These are phyloP conservation scores for Hippocampus zosterae DNA, from an alignment of 2,113 vertebrate genomes.

Conservation along the genomic window DNA sequence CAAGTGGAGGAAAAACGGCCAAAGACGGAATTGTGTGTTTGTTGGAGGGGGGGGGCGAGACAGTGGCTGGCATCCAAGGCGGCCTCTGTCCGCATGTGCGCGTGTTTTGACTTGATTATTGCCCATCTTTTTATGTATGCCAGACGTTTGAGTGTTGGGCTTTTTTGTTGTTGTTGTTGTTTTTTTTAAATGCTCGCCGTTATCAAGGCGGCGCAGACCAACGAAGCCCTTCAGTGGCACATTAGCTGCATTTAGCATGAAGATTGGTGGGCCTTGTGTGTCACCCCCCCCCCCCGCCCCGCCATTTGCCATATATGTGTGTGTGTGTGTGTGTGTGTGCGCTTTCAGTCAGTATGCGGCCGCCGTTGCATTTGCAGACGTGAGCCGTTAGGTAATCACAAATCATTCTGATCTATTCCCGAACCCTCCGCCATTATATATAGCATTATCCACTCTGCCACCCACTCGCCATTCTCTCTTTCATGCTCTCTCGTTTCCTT, in stretches of 20 bases:
- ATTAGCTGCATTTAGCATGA: conserved; percentile 65
- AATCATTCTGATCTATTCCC: conserved; percentile 67
- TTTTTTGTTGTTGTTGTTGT: neutral
- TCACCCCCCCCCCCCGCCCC: neutral
- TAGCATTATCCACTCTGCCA: conserved; percentile 59
- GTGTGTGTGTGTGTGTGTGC: conserved; percentile 13
- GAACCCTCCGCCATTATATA: conserved; percentile 65
- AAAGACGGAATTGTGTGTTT: neutral
- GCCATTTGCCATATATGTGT: conserved; percentile 5
- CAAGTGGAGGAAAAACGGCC: conserved; percentile 9
- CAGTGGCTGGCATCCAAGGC: neutral
- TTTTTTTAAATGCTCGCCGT: conserved; percentile 45
- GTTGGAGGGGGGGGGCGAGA: conserved; percentile 1
- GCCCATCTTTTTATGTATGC: conserved; percentile 1
- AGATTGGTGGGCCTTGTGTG: conserved; percentile 46
- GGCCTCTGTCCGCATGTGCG: neutral
- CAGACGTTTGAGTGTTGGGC: conserved; percentile 8
- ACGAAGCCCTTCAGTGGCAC: conserved; percentile 59
- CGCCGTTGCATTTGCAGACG: conserved; percentile 50
- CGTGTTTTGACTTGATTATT: conserved; percentile 6
- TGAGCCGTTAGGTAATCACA: conserved; percentile 61
- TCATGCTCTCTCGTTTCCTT: conserved; percentile 6
- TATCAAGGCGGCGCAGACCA: conserved; percentile 66
- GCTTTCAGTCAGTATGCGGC: conserved; percentile 59
- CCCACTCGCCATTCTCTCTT: conserved; percentile 57